These are phyloP conservation scores for Dreissena polymorpha DNA, from an alignment of 1,140 invertebrate genomes.

Conservation along the genomic window DNA sequence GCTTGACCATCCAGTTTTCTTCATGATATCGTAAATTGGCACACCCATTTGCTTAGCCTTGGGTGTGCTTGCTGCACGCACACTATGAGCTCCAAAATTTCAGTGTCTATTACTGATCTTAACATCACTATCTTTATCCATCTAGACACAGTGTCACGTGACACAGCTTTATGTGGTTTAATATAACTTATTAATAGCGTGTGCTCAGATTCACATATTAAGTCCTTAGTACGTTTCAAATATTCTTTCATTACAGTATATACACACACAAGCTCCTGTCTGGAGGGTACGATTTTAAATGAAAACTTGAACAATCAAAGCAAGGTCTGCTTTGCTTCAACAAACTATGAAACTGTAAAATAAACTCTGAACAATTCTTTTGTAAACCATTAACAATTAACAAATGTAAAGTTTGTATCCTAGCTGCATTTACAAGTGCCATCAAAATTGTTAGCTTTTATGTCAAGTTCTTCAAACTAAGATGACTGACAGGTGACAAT, in stretches of 20 bases:
- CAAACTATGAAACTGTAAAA: constrained; percentile 18
- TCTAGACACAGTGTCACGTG: constrained; percentile 23
- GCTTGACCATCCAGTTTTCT: too few species aligned
- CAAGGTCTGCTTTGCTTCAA: constrained; percentile 38
- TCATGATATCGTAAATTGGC: constrained; percentile 22
- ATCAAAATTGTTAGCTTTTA: constrained; percentile 19
- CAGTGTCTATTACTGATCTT: constrained; percentile 33
- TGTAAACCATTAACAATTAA: constrained; percentile 32
- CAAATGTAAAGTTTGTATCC: constrained; percentile 11
- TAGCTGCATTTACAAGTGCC: constrained; percentile 1
- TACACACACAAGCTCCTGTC: constrained; percentile 35
- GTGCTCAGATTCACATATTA: constrained; percentile 2
- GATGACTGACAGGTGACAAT: constrained; percentile 7
- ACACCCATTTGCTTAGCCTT: constrained; percentile 24
- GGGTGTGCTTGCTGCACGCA: constrained; percentile 12
- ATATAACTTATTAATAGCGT: constrained; percentile 36
- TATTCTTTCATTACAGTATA: constrained; percentile 38
- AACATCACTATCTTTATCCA: constrained; percentile 50
- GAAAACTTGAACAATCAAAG: constrained; percentile 6
- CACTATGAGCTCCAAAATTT: constrained; percentile 38
- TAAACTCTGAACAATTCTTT: constrained; percentile 21
- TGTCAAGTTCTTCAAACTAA: constrained; percentile 40
- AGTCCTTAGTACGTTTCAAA: constrained; percentile 15
- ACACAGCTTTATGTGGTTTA: constrained; percentile 23
- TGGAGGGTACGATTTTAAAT: constrained; percentile 27